phyloP scores from a whole-genome alignment of 2,797 vertebrate genomes.

The Myotis planiceps region DNA sequence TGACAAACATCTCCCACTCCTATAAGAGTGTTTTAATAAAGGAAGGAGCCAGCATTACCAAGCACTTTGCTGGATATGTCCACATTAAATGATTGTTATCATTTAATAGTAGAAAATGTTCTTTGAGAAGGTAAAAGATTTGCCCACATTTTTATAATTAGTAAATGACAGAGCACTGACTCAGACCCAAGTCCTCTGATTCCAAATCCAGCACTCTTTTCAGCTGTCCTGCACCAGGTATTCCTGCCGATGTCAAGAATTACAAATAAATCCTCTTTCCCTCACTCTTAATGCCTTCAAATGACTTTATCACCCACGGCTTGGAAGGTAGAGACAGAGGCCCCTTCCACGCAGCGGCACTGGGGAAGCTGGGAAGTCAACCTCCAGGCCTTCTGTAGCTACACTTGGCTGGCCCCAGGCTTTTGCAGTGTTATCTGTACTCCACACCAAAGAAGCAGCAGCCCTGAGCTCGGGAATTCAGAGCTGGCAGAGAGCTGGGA shows the following conservation, averaged over 20 bases:
- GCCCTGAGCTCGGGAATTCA: not conserved
- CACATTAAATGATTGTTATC: not conserved
- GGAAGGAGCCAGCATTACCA: not conserved
- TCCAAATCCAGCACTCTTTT: not conserved
- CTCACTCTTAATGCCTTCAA: not conserved
- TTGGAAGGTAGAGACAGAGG: not conserved
- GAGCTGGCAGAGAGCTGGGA: not conserved
- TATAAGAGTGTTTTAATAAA: not conserved
- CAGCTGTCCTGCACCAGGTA: not conserved
- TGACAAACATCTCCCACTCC: not conserved
- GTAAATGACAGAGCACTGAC: not conserved
- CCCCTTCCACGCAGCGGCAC: not conserved
- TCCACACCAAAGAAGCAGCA: not conserved
- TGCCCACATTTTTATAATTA: not conserved
- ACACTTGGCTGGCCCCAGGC: not conserved
- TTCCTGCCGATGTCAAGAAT: not conserved
- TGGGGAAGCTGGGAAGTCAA: not conserved
- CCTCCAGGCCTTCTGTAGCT: not conserved
- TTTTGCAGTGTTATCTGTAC: not conserved
- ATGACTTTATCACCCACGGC: not conserved
- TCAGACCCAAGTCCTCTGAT: not conserved
- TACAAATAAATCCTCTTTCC: not conserved
- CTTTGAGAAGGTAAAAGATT: not conserved
- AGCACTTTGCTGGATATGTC: not conserved
- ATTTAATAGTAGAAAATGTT: not conserved